phyloP scores from a whole-genome alignment of 2,113 vertebrate species.

The Sinocyclocheilus rhinocerous region DNA sequence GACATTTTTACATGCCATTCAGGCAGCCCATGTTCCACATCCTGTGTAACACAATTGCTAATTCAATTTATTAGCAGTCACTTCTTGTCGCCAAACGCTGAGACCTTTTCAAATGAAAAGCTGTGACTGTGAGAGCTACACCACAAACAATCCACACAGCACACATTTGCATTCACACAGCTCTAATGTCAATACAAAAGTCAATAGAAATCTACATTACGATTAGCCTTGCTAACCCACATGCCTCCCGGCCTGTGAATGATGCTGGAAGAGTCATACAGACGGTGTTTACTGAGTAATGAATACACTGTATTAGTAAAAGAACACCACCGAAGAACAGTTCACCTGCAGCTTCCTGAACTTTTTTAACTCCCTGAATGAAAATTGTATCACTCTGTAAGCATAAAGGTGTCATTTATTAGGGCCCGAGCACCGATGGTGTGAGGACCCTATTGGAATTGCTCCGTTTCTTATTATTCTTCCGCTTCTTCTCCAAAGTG shows the following conservation, averaged over 20 bases:
- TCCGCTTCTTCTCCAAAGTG: no score
- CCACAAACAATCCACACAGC: slow-evolving; percentile 8
- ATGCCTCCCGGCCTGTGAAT: slow-evolving; percentile 9
- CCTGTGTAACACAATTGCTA: neutral
- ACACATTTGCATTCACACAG: slow-evolving; percentile 31
- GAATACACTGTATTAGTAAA: neutral
- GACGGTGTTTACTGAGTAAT: neutral
- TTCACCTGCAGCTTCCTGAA: neutral
- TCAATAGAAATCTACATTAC: slow-evolving; percentile 38
- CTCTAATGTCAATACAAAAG: neutral
- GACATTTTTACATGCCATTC: neutral
- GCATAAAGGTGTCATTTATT: neutral
- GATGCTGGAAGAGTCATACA: neutral
- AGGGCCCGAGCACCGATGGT: no score
- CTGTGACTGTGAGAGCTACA: neutral
- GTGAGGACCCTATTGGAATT: no score
- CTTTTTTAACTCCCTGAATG: neutral
- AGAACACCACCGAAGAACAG: neutral
- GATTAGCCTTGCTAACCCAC: slow-evolving; percentile 27
- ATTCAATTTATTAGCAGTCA: slow-evolving; percentile 14
- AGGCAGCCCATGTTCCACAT: neutral
- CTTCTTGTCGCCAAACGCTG: neutral
- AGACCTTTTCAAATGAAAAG: slow-evolving; percentile 17
- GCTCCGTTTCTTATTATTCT: no score
- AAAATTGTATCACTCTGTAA: neutral